phyloP scores from a whole-genome alignment of 2,888 invertebrate genomes.

The Drosophila multiciliata region DNA sequence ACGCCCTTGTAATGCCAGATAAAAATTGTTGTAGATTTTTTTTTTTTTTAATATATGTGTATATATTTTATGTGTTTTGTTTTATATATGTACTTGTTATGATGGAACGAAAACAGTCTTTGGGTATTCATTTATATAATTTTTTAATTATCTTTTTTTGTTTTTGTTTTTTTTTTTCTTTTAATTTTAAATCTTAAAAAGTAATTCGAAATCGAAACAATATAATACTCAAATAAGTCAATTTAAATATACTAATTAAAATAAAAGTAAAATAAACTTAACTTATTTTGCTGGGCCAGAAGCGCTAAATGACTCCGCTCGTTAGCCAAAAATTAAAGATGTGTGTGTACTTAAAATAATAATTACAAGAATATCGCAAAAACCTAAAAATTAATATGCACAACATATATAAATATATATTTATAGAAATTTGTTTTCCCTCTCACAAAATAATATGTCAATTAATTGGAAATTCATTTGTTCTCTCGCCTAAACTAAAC shows the following conservation, averaged over 20 bases:
- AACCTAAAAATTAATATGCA: constrained; percentile 54
- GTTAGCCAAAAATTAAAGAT: constrained; percentile 22
- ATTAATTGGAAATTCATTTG: constrained; percentile 57
- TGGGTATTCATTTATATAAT: constrained; percentile 84
- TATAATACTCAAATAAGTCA: constrained; percentile 53
- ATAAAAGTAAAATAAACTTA: constrained; percentile 17
- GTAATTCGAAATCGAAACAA: constrained; percentile 42
- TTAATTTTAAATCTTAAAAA: constrained; percentile 57
- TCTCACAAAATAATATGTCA: constrained; percentile 33
- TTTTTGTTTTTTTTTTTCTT: constrained; percentile 19
- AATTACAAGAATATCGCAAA: constrained; percentile 36
- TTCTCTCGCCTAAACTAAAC: constrained; percentile 69
- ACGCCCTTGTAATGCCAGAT: constrained; percentile 54
- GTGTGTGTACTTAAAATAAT: constrained; percentile 23
- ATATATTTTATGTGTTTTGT: constrained; percentile 50
- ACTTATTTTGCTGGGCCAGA: constrained; percentile 35
- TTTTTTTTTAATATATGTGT: constrained; percentile 47
- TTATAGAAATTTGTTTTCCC: constrained; percentile 9
- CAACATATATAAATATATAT: constrained; percentile 42
- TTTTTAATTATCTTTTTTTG: constrained; percentile 65
- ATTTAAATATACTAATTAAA: constrained; percentile 14
- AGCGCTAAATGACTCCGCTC: constrained; percentile 51
- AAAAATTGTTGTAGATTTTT: constrained; percentile 47
- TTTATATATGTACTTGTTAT: constrained; percentile 77
- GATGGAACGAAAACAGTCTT: constrained; percentile 86